Base-by-base conservation (phyloP, 2,113 vertebrate genomes). In the Ciconia boyciana region DNA sequence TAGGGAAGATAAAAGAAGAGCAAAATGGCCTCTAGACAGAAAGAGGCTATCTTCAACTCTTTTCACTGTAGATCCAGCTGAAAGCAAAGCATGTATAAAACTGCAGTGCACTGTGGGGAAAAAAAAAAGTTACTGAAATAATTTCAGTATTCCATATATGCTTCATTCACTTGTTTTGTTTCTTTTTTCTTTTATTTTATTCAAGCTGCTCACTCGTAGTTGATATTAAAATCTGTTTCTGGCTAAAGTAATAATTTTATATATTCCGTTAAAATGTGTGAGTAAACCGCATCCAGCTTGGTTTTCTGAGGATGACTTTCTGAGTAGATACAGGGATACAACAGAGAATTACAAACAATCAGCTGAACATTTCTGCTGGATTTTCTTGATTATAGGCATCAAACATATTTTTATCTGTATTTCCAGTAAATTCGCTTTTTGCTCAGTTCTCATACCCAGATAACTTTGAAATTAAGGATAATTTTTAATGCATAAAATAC, bases 311-410 rank as follows among this genome's bases (percentile, higher is more conserved):
- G 29, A 54, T 68, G 36, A 31, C 62, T 97, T 64, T 96, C 58
- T 72, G 72, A 90, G 51, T 72, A 87, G 69, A 64, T 93, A 66
- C 14, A 87, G 60, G 25, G 89, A 64, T 49, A 55, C 34, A 75
- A 34, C 14, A 78, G 88, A 83, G 80, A 95, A 90, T 95, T 70
- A 51, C 83, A 94, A 96, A 52, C 21, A 80, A 71, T 95, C 87
- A 92, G 49, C 39, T 89, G 71, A 95, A 84, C 49, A 74, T 93
- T 96, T 96, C 71, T 92, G 9, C 57, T 91, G 10, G 41, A 32
- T 96, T 95, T 91, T 96, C 81, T 92, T 96, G 75, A 96, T 90
- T 90, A 66, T 44, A 95, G 86, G 29, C 15, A 66, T 66, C 41
- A 79, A 75, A 87, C 0, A 0, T 70, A 79, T 94, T 96, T 96